These are phyloP conservation scores for Calliopsis andreniformis DNA, from an alignment of 1,140 invertebrate genomes.

Conservation along the genomic window DNA sequence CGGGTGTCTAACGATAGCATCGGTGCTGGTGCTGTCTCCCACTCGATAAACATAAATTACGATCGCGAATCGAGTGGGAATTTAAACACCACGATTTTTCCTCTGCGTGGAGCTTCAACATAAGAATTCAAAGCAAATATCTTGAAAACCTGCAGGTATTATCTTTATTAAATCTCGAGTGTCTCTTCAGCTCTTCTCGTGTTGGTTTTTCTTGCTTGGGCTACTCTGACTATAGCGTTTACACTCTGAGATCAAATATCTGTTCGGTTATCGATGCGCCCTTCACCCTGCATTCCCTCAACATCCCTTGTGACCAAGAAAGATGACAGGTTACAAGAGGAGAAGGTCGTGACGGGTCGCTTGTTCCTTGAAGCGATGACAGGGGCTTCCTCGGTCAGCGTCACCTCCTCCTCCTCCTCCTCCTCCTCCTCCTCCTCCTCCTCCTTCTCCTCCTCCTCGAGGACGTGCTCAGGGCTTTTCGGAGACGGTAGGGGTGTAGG, in stretches of 20 bases:
- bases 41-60: neutral
- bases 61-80: neutral
- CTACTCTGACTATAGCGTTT: neutral
- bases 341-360: constrained; percentile 54
- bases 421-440: constrained; percentile 32
- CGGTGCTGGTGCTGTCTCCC: neutral
- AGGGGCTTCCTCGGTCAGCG: constrained; percentile 46
- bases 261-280: neutral
- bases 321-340: constrained; percentile 24
- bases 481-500: constrained; percentile 18
- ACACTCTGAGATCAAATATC: neutral
- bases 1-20: neutral
- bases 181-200: too few species aligned
- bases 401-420: constrained; percentile 30
- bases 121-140: too few species aligned
- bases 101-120: too few species aligned
- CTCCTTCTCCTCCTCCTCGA: constrained; percentile 33
- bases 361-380: constrained; percentile 47
- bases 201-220: neutral
- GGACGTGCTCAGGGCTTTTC: constrained; percentile 35
- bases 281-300: neutral
- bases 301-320: constrained; percentile 18
- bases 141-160: too few species aligned
- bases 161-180: too few species aligned
- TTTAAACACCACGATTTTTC: neutral